These are phyloP conservation scores for Coccyzus lansbergi DNA, from an alignment of 2,797 vertebrate genomes.

Conservation along the genomic window DNA sequence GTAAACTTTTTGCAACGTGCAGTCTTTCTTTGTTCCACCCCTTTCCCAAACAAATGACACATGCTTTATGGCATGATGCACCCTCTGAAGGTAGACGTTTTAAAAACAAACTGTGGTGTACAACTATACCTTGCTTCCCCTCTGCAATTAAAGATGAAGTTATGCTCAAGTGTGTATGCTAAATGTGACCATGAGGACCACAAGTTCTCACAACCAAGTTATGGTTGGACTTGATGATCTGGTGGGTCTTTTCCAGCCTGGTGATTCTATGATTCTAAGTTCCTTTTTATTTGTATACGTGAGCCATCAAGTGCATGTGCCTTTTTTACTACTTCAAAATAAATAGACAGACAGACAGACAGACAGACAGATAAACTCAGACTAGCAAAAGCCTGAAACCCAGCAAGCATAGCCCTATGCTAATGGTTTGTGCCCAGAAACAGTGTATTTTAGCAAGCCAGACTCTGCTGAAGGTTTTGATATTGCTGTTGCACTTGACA, in stretches of 20 bases:
- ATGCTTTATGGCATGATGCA: accelerated
- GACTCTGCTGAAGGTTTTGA: constrained; percentile 13
- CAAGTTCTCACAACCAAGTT: no score
- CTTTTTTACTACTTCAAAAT: background rate
- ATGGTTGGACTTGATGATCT: no score
- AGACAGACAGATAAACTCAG: background rate
- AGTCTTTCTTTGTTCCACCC: background rate
- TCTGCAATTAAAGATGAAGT: background rate
- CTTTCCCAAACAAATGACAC: background rate
- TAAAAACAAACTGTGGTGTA: accelerated
- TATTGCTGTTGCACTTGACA: constrained; percentile 8
- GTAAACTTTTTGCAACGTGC: background rate
- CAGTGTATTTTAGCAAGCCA: background rate
- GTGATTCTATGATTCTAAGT: no score
- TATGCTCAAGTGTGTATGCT: background rate
- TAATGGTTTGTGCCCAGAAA: background rate
- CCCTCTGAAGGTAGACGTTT: background rate
- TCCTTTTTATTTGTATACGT: background rate
- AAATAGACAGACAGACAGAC: background rate
- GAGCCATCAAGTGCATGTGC: background rate
- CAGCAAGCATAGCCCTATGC: background rate
- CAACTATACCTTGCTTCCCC: background rate
- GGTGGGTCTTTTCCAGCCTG: no score
- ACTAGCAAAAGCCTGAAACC: background rate
- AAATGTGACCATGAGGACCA: background rate